Conservation (phyloP, 2,888 invertebrate species). For the Perizoma flavofasciatum region DNA sequence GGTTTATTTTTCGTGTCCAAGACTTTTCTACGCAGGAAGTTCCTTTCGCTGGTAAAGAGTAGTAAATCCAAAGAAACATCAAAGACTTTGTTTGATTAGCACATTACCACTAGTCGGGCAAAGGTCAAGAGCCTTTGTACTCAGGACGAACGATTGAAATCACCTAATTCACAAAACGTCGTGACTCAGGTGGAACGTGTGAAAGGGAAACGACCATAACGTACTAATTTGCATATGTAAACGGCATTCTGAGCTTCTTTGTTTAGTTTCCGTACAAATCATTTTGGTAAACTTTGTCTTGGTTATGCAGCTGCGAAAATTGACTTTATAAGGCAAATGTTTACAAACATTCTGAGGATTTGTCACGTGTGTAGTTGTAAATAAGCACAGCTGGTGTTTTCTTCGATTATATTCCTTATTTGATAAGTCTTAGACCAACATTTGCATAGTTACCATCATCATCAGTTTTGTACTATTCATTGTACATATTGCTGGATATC, state of each 20-base stretch:
- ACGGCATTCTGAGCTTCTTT: constrained; percentile 31
- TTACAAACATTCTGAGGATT: constrained; percentile 12
- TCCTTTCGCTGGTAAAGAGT: not conserved
- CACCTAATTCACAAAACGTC: constrained; percentile 19
- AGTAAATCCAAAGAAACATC: not conserved
- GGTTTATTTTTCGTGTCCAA: too few relatives aligned
- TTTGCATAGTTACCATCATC: too few relatives aligned
- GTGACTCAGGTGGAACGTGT: constrained; percentile 26
- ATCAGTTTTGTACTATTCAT: too few relatives aligned
- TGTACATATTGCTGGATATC: too few relatives aligned
- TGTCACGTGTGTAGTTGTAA: constrained; percentile 5
- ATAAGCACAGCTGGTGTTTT: not conserved
- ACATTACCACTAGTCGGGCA: not conserved
- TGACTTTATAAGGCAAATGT: constrained; percentile 21
- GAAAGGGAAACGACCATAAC: constrained; percentile 41
- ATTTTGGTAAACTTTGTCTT: constrained; percentile 30
- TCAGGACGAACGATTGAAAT: constrained; percentile 18
- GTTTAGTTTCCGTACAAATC: constrained; percentile 39
- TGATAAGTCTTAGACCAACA: too few relatives aligned
- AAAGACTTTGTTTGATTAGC: too few relatives aligned
- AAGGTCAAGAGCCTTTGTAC: constrained; percentile 12
- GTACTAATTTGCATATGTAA: constrained; percentile 37
- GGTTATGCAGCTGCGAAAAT: constrained; percentile 26
- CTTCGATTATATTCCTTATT: too few relatives aligned
- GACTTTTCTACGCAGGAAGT: too few relatives aligned